These are phyloP conservation scores for Notarius lentiginosus DNA, from an alignment of 2,113 vertebrate genomes.

Conservation along the genomic window DNA sequence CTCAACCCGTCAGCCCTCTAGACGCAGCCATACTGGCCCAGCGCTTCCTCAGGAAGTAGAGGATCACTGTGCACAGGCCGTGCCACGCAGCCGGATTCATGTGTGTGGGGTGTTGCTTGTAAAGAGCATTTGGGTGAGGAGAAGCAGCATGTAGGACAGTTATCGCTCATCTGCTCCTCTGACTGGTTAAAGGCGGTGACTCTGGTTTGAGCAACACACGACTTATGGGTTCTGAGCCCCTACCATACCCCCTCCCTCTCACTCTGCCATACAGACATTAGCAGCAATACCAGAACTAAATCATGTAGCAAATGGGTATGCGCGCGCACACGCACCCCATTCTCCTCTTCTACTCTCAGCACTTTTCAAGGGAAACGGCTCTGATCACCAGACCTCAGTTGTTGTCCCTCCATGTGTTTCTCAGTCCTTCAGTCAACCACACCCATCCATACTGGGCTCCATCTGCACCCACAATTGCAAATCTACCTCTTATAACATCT, in stretches of 20 bases:
- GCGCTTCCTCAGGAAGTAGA: constrained; percentile 90
- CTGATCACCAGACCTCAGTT: constrained; percentile 50
- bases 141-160: constrained; percentile 11
- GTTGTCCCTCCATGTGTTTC: constrained; percentile 56
- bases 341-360: constrained; percentile 38
- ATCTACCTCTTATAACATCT: constrained; percentile 90
- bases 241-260: constrained; percentile 54
- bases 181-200: constrained; percentile 19
- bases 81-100: constrained; percentile 16
- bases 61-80: constrained; percentile 41
- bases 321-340: constrained; percentile 46
- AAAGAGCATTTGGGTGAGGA: constrained; percentile 10
- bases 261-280: constrained; percentile 60
- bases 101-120: neutral
- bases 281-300: constrained; percentile 74
- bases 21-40: constrained; percentile 95
- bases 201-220: constrained; percentile 22
- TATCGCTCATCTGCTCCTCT: constrained; percentile 21
- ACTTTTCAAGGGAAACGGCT: constrained; percentile 48
- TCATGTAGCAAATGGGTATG: constrained; percentile 79
- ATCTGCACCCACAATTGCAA: constrained; percentile 82
- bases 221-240: constrained; percentile 49
- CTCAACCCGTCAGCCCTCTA: constrained; percentile 92
- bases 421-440: constrained; percentile 47
- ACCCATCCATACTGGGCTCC: constrained; percentile 45